Evolutionary conservation across 2,888 invertebrate genomes (phyloP).

Genomic region (Ecliptopera silaceata): DNA sequence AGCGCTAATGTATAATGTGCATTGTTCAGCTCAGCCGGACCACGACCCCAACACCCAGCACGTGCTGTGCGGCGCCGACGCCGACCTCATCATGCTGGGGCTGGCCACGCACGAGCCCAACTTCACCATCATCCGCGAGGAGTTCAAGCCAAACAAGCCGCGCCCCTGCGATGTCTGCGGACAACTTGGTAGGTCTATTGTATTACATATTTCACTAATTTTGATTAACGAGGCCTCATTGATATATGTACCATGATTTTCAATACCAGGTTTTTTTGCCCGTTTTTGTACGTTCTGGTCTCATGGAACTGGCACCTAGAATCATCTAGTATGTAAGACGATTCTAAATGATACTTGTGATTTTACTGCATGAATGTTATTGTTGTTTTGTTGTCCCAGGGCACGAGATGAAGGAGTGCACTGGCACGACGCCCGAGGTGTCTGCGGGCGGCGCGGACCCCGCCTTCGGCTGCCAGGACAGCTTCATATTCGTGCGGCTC

Average conservation of each 20-base stretch:
- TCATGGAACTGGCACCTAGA: too few species aligned
- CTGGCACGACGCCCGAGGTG: conserved; percentile 86
- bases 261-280: too few species aligned
- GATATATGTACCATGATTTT: too few species aligned
- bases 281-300: too few species aligned
- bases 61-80: conserved; percentile 98
- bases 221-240: too few species aligned
- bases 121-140: conserved; percentile 99
- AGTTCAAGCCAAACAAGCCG: conserved; percentile 98
- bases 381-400: conserved; percentile 73
- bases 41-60: conserved; percentile 99
- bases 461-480: conserved; percentile 88
- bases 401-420: conserved; percentile 97
- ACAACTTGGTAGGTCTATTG: conserved; percentile 83
- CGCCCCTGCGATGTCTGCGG: conserved; percentile 98
- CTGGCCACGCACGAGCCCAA: conserved; percentile 99
- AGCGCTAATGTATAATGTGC: not conserved
- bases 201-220: too few species aligned
- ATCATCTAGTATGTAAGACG: too few species aligned
- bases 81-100: conserved; percentile 98
- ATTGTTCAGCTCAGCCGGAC: conserved; percentile 89
- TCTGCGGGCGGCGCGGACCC: conserved; percentile 83
- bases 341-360: too few species aligned
- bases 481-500: conserved; percentile 96
- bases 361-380: too few species aligned